Evolutionary conservation across 2,797 vertebrate genomes (phyloP).

Genomic region (Telmatherina bonti): DNA sequence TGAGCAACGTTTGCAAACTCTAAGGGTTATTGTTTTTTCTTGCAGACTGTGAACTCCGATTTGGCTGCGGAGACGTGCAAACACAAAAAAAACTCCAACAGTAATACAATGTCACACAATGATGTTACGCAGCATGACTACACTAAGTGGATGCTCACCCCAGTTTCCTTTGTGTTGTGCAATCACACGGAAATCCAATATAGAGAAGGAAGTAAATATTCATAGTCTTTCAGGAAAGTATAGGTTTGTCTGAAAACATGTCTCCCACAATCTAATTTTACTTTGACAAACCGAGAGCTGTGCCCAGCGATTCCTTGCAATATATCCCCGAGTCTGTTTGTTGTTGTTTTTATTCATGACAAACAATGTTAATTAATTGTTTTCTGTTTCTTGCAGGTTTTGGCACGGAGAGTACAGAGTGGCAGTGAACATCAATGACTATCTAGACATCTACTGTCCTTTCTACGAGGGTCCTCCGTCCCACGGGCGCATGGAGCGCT

Average conservation of each 20-base stretch:
- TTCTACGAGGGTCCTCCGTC: conserved; percentile 91
- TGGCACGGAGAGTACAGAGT: conserved; percentile 93
- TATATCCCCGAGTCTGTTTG: conserved; percentile 5
- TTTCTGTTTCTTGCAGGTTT: conserved; percentile 80
- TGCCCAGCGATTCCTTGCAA: conserved; percentile 8
- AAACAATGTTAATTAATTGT: neutral
- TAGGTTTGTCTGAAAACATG: neutral
- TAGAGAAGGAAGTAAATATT: conserved; percentile 46
- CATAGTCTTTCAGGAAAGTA: conserved; percentile 35
- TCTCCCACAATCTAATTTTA: conserved; percentile 20
- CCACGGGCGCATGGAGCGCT: conserved; percentile 92
- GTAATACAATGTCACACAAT: conserved; percentile 28
- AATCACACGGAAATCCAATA: conserved; percentile 55
- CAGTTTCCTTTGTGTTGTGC: conserved; percentile 28
- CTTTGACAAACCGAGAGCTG: conserved; percentile 16
- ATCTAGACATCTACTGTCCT: conserved; percentile 98
- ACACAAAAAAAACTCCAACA: conserved; percentile 19
- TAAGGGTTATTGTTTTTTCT: conserved; percentile 11
- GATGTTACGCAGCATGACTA: conserved; percentile 23
- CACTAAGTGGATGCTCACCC: conserved; percentile 20
- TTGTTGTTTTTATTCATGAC: conserved; percentile 30
- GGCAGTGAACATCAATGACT: conserved; percentile 97
- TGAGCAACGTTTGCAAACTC: conserved; percentile 28
- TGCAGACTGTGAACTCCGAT: conserved; percentile 26
- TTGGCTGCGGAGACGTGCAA: conserved; percentile 15